Base-by-base conservation (phyloP, 1,140 invertebrate genomes). In the Drosophila varians region DNA sequence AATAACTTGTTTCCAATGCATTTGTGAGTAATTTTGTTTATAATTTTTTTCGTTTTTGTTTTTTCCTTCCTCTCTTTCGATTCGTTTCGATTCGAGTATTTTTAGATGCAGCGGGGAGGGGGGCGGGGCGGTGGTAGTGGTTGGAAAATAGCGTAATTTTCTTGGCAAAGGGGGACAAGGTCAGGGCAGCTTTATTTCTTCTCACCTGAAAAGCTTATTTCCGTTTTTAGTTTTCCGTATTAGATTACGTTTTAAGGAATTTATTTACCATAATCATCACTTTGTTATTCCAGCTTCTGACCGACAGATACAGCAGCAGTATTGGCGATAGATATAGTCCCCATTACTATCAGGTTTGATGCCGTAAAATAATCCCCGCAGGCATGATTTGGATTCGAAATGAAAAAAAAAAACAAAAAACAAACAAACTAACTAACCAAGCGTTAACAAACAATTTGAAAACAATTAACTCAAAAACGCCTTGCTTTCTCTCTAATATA, bases 261-360 rank as follows among this genome's bases (percentile, higher is more conserved):
- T 36, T 9, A 8, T 43, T 58, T 48, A n/a, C n/a, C 0, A 18
- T 12, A 23, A 28, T 26, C 9, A 12, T 8, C 2, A 31, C 9
- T 40, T 48, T 49, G n/a, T 31, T 16, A 56, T 69, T 89, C 11
- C 87, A 90, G 87, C 87, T 89, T 26, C 48, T 57, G 49, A 86
- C 64, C 45, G 80, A 90, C 75, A 89, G 87, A 77, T 90, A 86
- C 66, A 86, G 58, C 86, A 90, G 87, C 82, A 82, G 61, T 28
- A 89, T 90, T 48, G 87, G 87, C 51, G 87, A 90, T 65, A 90
- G 87, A 87, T 90, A 90, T 82, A 90, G 80, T 87, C 75, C 87
- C 6, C 74, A 79, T 46, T 90, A 90, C 61, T 87, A 90, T 79
- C 87, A 90, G 87, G 87, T 90, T 90, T 83, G 87, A 77, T 38